phyloP scores from a whole-genome alignment of 2,888 invertebrate species.

The Cataglyphis livida region DNA sequence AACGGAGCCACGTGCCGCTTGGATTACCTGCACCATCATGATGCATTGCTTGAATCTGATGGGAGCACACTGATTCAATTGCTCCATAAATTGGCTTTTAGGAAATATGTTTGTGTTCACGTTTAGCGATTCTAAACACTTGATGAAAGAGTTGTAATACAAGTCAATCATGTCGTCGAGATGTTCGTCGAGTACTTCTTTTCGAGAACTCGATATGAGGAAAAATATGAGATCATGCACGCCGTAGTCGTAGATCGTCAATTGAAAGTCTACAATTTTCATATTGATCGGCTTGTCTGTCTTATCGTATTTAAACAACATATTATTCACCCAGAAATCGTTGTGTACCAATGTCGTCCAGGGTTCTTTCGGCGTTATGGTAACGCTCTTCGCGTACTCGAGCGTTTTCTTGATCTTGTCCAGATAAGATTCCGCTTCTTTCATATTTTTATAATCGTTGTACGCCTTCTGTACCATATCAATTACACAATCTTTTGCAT shows the following conservation, averaged over 20 bases:
- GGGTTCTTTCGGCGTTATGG: constrained; percentile 68
- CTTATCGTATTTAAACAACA: constrained; percentile 81
- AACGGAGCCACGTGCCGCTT: constrained; percentile 77
- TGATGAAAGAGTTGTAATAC: constrained; percentile 81
- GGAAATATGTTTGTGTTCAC: constrained; percentile 73
- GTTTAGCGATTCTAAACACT: constrained; percentile 73
- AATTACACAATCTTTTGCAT: constrained; percentile 71
- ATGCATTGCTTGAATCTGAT: constrained; percentile 80
- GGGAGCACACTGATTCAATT: constrained; percentile 77
- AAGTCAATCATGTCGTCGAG: constrained; percentile 78
- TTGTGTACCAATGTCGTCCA: constrained; percentile 82
- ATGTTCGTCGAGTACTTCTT: constrained; percentile 77
- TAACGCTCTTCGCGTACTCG: constrained; percentile 50
- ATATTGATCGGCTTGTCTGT: constrained; percentile 73
- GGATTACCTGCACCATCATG: constrained; percentile 84
- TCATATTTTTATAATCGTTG: constrained; percentile 73
- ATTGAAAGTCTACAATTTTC: constrained; percentile 85
- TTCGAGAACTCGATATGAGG: constrained; percentile 80
- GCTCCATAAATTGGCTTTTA: constrained; percentile 72
- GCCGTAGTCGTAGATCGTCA: constrained; percentile 79
- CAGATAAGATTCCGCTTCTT: constrained; percentile 73
- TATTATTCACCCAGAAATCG: constrained; percentile 85
- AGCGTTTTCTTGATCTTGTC: constrained; percentile 77
- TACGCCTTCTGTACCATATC: constrained; percentile 79
- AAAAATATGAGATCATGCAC: constrained; percentile 83